Conservation (phyloP, 2,113 vertebrate genomes). For the Dicaeum eximium region DNA sequence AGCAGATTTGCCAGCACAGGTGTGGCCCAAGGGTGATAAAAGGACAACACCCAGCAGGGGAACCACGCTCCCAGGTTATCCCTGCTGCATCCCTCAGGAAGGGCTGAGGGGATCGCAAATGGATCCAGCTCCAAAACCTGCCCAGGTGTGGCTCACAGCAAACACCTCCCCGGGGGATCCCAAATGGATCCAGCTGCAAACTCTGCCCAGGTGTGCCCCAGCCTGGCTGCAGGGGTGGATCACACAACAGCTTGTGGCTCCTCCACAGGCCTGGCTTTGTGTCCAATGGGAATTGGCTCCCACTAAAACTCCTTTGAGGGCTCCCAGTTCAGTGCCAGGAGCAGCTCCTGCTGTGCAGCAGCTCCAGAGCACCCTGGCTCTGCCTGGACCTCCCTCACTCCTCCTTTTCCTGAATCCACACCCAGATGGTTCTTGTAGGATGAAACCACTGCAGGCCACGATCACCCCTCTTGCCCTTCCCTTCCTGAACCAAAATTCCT, state of each 20-base stretch:
- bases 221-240: not conserved
- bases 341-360: not conserved
- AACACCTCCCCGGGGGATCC: not conserved
- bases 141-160: not conserved
- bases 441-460: not conserved
- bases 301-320: not conserved
- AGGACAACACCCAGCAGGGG: not conserved
- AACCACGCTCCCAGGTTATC: fast-evolving
- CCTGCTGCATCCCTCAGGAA: fast-evolving
- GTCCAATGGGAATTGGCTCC: not conserved
- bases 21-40: fast-evolving
- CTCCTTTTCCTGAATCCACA: not conserved
- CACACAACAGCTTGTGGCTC: not conserved
- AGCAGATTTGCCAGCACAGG: not conserved
- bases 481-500: not conserved
- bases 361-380: not conserved
- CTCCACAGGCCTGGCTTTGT: not conserved
- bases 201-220: not conserved
- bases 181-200: not conserved
- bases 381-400: not conserved
- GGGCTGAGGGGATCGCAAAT: not conserved
- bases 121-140: not conserved
- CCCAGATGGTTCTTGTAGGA: not conserved
- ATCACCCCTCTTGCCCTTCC: not conserved
- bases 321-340: not conserved